A percentile compares a stretch with the other conserved stretches of the same genome.
phyloP scores from a whole-genome alignment of 2,113 vertebrate species.

The Acinonyx jubatus region DNA sequence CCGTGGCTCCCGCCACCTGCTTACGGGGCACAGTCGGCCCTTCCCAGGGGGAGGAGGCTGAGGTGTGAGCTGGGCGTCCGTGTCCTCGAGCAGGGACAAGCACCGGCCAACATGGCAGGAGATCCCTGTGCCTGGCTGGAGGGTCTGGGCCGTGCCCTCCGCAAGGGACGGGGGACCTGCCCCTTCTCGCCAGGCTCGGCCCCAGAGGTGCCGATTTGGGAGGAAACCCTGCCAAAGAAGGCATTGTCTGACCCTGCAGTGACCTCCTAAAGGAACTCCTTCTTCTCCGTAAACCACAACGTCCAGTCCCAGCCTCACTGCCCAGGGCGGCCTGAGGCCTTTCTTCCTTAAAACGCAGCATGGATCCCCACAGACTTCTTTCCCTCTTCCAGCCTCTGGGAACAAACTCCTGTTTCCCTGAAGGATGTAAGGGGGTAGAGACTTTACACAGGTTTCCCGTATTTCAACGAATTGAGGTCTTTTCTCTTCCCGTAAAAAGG shows the following conservation, averaged over 20 bases:
- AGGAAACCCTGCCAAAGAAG: background rate
- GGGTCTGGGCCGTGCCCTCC: background rate
- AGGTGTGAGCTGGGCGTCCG: fast-evolving
- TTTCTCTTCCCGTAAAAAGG: fast-evolving
- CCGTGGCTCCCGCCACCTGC: fast-evolving
- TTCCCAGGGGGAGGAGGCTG: background rate
- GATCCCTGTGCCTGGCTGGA: background rate
- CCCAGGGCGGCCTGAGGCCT: background rate
- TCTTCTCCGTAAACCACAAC: slow-evolving; percentile 66
- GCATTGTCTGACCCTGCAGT: background rate
- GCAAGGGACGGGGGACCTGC: fast-evolving
- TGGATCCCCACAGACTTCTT: fast-evolving
- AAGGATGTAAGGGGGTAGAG: background rate
- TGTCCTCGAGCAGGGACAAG: fast-evolving
- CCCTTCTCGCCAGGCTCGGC: fast-evolving
- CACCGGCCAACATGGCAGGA: background rate
- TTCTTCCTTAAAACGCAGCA: background rate
- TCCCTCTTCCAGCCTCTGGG: background rate
- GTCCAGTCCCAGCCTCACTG: background rate
- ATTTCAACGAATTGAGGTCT: fast-evolving
- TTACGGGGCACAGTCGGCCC: background rate
- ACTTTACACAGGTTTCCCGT: fast-evolving
- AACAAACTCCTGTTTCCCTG: fast-evolving
- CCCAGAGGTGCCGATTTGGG: background rate
- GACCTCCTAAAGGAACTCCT: slow-evolving; percentile 61